Evolutionary conservation across 2,888 invertebrate genomes (phyloP).

Genomic region (Ernsta delagoae): DNA sequence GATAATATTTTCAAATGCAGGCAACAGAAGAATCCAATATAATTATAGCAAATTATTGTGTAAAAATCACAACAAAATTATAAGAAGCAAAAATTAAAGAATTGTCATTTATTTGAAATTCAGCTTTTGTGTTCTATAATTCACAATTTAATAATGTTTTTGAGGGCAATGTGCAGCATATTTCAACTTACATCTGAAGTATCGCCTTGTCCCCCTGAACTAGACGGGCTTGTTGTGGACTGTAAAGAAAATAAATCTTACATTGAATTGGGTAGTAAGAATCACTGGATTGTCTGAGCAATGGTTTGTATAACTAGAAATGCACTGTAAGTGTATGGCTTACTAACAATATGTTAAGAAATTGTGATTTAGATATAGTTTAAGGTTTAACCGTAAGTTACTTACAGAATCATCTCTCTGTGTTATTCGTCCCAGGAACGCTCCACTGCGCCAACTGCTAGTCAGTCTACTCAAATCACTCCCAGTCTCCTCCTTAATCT

Average conservation of each 20-base stretch:
- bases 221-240: conserved; percentile 76
- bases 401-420: conserved; percentile 79
- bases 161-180: too few relatives aligned
- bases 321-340: not conserved
- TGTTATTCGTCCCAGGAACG: conserved; percentile 79
- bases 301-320: too few relatives aligned
- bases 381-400: conserved; percentile 15
- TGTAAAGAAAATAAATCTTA: conserved; percentile 48
- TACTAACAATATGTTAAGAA: not conserved
- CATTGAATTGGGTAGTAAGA: not conserved
- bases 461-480: conserved; percentile 88
- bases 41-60: too few relatives aligned
- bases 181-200: too few relatives aligned
- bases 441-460: conserved; percentile 78
- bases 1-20: too few relatives aligned
- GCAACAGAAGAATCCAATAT: too few relatives aligned
- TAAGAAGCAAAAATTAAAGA: too few relatives aligned
- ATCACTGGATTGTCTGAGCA: too few relatives aligned
- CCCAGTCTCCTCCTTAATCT: conserved; percentile 95
- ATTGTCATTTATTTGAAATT: too few relatives aligned
- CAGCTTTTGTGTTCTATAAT: too few relatives aligned
- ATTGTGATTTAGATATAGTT: not conserved
- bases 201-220: conserved; percentile 73
- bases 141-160: too few relatives aligned
- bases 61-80: too few relatives aligned